These are phyloP conservation scores for Mycalesis mineus DNA, from an alignment of 2,888 invertebrate genomes.

Conservation along the genomic window DNA sequence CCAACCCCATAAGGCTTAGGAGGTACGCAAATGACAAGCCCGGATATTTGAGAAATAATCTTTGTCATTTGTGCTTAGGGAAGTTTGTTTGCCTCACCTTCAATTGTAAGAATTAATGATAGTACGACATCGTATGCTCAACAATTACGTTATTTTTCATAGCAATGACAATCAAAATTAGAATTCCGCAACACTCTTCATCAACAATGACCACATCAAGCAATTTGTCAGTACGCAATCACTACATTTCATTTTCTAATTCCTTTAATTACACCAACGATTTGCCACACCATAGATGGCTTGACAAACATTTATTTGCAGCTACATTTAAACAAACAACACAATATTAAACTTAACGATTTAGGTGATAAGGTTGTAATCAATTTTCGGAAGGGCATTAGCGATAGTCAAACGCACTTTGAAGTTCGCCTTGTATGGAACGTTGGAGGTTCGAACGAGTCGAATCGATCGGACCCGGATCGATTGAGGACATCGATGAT, in stretches of 20 bases:
- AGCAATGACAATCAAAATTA: neutral
- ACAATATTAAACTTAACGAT: slow-evolving; percentile 14
- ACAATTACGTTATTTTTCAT: neutral
- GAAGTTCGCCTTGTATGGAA: slow-evolving; percentile 17
- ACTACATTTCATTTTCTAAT: slow-evolving; percentile 37
- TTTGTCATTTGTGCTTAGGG: no score
- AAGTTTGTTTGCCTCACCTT: no score
- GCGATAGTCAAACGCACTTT: neutral
- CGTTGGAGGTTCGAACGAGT: slow-evolving; percentile 36
- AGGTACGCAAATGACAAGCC: no score
- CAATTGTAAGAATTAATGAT: no score
- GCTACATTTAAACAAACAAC: neutral
- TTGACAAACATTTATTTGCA: slow-evolving; percentile 6
- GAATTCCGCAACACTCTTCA: neutral
- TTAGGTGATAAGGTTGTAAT: slow-evolving; percentile 2
- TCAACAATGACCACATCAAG: slow-evolving; percentile 11
- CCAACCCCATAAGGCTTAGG: no score
- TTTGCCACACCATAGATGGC: slow-evolving; percentile 35
- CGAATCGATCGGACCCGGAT: slow-evolving; percentile 57
- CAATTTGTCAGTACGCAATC: slow-evolving; percentile 32
- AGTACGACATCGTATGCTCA: no score
- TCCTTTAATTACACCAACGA: slow-evolving; percentile 41
- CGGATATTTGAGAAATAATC: no score
- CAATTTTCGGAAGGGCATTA: slow-evolving; percentile 15
- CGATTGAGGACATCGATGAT: slow-evolving; percentile 59